These are phyloP conservation scores for Siniperca undulata DNA, from an alignment of 2,797 vertebrate species.

Conservation along the genomic window DNA sequence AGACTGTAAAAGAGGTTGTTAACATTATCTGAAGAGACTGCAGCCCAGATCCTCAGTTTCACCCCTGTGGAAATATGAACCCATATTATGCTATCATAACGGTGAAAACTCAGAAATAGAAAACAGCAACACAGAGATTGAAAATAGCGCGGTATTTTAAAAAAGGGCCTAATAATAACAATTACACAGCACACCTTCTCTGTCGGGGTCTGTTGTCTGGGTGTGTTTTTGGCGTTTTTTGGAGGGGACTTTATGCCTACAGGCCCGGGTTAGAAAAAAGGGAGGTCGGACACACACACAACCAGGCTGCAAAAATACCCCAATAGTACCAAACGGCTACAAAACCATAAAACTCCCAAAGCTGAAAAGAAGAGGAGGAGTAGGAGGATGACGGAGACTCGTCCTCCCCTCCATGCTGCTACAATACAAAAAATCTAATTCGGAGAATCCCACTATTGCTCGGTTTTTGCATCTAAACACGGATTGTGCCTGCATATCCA, in stretches of 20 bases:
- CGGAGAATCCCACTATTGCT: not conserved
- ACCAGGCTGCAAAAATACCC: constrained; percentile 40
- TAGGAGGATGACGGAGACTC: constrained; percentile 24
- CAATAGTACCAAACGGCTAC: constrained; percentile 67
- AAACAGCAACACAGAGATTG: no score
- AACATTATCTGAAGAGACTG: constrained; percentile 35
- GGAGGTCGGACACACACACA: constrained; percentile 64
- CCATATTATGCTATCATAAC: not conserved
- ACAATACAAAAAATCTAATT: constrained; percentile 1
- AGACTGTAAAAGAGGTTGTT: constrained; percentile 50
- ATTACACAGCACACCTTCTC: constrained; percentile 58
- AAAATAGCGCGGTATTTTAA: not conserved
- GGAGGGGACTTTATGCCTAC: constrained; percentile 67
- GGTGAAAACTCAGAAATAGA: not conserved
- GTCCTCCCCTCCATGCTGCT: not conserved
- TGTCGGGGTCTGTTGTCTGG: constrained; percentile 62
- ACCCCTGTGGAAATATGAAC: constrained; percentile 4
- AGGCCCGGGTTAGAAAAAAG: constrained; percentile 84
- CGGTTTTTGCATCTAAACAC: not conserved
- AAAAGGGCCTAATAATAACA: no score
- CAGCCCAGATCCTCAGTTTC: constrained; percentile 18
- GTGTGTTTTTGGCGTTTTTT: constrained; percentile 54
- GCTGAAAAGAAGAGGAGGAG: constrained; percentile 47
- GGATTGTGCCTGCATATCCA: not conserved
- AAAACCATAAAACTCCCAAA: constrained; percentile 78